These are phyloP conservation scores for Centroberyx gerrardi DNA, from an alignment of 2,797 vertebrate genomes.

Conservation along the genomic window DNA sequence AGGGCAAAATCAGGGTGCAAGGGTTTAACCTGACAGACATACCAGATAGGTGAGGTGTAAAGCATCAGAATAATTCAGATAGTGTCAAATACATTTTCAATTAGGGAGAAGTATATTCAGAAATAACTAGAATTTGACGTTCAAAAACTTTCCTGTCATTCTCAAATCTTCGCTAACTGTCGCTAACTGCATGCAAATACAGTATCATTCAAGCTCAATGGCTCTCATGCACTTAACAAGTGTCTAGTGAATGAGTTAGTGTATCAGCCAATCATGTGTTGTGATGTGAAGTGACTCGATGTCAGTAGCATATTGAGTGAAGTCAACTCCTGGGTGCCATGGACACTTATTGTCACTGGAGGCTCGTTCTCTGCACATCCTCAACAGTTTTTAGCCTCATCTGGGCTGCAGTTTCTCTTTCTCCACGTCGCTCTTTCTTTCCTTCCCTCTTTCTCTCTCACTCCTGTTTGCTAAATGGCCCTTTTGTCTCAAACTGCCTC, in stretches of 20 bases:
- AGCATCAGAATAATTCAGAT: too few relatives aligned
- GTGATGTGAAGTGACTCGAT: slow-evolving; percentile 6
- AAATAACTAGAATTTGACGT: too few relatives aligned
- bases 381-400: slow-evolving; percentile 28
- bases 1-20: too few relatives aligned
- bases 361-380: slow-evolving; percentile 6
- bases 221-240: background rate
- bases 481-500: slow-evolving; percentile 67
- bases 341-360: slow-evolving; percentile 52
- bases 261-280: slow-evolving; percentile 20
- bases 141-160: too few relatives aligned
- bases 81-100: too few relatives aligned
- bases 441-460: slow-evolving; percentile 1
- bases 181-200: background rate
- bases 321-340: slow-evolving; percentile 34
- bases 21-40: too few relatives aligned
- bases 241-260: background rate
- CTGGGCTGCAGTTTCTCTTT: slow-evolving; percentile 36
- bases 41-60: too few relatives aligned
- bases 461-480: slow-evolving; percentile 46
- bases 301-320: slow-evolving; percentile 29
- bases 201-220: slow-evolving; percentile 1
- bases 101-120: too few relatives aligned
- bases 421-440: slow-evolving; percentile 39
- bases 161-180: too few relatives aligned